These are phyloP conservation scores for Ictalurus punctatus DNA, from an alignment of 2,113 vertebrate genomes.

Conservation along the genomic window DNA sequence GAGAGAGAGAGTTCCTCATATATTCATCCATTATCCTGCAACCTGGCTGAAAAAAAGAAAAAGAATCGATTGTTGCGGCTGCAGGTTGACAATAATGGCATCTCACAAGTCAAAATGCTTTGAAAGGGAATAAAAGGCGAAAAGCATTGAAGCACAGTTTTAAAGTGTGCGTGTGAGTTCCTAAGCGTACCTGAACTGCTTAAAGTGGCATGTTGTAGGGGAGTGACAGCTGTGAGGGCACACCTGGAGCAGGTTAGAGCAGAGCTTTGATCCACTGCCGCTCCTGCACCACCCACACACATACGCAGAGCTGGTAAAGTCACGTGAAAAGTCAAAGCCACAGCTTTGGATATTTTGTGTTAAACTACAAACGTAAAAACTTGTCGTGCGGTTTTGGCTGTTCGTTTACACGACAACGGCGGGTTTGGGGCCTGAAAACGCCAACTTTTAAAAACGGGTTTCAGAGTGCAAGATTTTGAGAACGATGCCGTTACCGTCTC, in stretches of 20 bases:
- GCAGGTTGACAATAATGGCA: slow-evolving; percentile 75
- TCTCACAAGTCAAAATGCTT: slow-evolving; percentile 55
- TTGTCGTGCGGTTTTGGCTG: too few species aligned
- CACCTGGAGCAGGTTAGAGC: slow-evolving; percentile 42
- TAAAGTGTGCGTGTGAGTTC: slow-evolving; percentile 39
- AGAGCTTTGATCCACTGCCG: slow-evolving; percentile 23
- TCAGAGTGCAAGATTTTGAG: too few species aligned
- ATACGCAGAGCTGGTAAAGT: neutral
- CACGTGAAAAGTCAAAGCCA: neutral
- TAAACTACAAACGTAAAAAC: too few species aligned
- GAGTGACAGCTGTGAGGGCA: slow-evolving; percentile 38
- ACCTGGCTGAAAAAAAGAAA: slow-evolving; percentile 75
- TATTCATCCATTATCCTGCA: slow-evolving; percentile 67
- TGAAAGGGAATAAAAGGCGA: slow-evolving; percentile 13
- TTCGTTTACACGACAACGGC: too few species aligned
- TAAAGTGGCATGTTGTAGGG: slow-evolving; percentile 5
- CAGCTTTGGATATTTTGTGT: neutral
- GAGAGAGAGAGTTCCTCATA: slow-evolving; percentile 11
- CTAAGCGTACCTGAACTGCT: neutral
- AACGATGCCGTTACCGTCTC: too few species aligned
- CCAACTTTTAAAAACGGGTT: too few species aligned
- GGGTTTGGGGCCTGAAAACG: too few species aligned
- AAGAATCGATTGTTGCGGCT: neutral
- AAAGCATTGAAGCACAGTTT: slow-evolving; percentile 24
- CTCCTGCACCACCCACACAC: neutral